Percentiles rank a stretch among this genome's conserved stretches.
These are phyloP conservation scores for Pygocentrus nattereri DNA, from an alignment of 2,797 vertebrate species.

Conservation along the genomic window DNA sequence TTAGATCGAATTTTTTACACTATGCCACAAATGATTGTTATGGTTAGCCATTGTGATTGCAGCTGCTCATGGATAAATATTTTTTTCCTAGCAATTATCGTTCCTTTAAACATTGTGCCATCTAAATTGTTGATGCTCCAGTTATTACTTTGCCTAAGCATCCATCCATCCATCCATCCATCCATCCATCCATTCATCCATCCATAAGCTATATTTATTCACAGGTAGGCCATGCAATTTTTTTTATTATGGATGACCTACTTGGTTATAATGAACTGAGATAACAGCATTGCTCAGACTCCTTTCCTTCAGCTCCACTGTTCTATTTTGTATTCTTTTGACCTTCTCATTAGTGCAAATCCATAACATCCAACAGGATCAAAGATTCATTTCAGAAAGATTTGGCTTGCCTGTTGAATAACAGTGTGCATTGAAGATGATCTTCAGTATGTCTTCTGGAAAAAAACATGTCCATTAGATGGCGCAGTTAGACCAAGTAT, in stretches of 20 bases:
- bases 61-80: neutral
- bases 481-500: conserved; percentile 24
- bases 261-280: neutral
- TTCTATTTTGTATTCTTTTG: neutral
- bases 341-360: neutral
- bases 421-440: neutral
- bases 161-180: too few relatives aligned
- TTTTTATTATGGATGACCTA: neutral
- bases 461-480: conserved; percentile 14
- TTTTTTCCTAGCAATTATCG: neutral
- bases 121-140: neutral
- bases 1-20: neutral
- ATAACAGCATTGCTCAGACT: neutral
- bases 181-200: too few relatives aligned
- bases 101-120: neutral
- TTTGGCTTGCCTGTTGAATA: neutral
- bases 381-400: neutral
- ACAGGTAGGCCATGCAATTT: neutral
- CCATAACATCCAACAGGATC: neutral
- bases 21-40: neutral
- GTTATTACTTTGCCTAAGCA: neutral
- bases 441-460: neutral
- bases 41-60: neutral
- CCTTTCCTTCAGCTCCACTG: neutral
- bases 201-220: neutral